Conservation (phyloP, 1,140 invertebrate species). For the Andrena cerasifolii region DNA sequence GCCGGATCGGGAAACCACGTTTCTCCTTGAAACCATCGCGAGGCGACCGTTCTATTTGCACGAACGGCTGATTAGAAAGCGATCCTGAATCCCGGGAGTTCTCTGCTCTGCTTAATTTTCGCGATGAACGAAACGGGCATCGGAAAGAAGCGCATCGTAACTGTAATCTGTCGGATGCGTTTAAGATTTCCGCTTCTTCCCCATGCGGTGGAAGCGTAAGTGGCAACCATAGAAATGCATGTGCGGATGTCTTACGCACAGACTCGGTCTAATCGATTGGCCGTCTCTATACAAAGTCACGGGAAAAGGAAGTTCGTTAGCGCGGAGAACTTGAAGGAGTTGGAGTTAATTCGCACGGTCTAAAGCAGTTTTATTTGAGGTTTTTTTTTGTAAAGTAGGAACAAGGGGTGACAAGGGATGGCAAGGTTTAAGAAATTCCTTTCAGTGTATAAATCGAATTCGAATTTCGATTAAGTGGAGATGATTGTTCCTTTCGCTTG, state of each 20-base stretch:
- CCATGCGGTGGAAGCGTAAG: background rate
- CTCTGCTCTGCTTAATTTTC: no score
- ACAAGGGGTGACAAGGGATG: no score
- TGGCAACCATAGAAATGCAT: slow-evolving; percentile 57
- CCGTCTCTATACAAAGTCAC: background rate
- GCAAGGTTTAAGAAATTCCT: no score
- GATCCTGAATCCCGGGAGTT: no score
- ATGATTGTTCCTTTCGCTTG: slow-evolving; percentile 45
- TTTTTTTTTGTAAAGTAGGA: no score
- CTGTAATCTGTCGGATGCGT: background rate
- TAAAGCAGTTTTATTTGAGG: no score
- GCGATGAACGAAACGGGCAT: no score
- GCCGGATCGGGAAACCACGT: background rate
- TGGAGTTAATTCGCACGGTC: no score
- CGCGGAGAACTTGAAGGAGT: background rate
- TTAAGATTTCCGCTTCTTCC: background rate
- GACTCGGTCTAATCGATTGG: slow-evolving; percentile 27
- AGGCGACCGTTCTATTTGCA: background rate
- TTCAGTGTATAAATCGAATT: background rate
- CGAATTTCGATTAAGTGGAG: background rate
- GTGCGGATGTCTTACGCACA: slow-evolving; percentile 20
- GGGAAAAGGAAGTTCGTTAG: background rate
- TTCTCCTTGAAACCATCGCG: background rate
- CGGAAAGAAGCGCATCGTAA: no score
- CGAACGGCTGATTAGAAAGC: no score